Base-by-base conservation (phyloP, 2,113 vertebrate genomes). In the Apus apus region DNA sequence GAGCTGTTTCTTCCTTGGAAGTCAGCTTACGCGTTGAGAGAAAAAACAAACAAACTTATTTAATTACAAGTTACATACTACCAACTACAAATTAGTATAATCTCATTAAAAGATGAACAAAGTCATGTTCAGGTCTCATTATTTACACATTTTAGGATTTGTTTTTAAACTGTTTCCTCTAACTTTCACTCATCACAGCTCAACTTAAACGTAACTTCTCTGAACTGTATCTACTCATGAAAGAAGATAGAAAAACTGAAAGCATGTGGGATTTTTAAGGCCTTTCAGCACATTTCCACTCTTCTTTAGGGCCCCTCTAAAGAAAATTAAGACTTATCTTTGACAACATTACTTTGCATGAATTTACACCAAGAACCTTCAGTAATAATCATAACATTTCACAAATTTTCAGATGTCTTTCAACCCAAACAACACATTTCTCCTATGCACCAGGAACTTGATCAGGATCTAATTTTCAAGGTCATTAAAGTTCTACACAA, bases 41-140 rank as follows among this genome's bases (percentile, higher is more conserved):
- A 90, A 96, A 90, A 88, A 90, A 88, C 6, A 80, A 75, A 95
- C 53, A 70, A 79, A 90, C 19, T 56, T 73, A 43, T 70, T 93
- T 65, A 87, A 93, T 81, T 87, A 77, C 18, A 88, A 50, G 78
- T 82, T 74, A 84, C 54, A 80, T 79, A 50, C 54, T 88, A 45
- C 9, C 60, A 68, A 54, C 71, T 87, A 61, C 14, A 86, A 80
- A 80, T 77, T 38, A 80, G 18, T 66, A 70, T 48, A 15, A 66
- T 74, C 26, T 77, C 12, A 19, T 93, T 83, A 80, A 88, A 93
- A 85, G 34, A 89, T 54, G 25, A 90, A 66, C 11, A 83, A 73
- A 80, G 36, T 19, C 85, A 56, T 62, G n/a, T 26, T 90, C 15
- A 77, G 61, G 22, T 2, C 15, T 65, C 40, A 57, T 45, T 62